Conservation (phyloP, 2,888 invertebrate species). For the Latrodectus elegans region DNA sequence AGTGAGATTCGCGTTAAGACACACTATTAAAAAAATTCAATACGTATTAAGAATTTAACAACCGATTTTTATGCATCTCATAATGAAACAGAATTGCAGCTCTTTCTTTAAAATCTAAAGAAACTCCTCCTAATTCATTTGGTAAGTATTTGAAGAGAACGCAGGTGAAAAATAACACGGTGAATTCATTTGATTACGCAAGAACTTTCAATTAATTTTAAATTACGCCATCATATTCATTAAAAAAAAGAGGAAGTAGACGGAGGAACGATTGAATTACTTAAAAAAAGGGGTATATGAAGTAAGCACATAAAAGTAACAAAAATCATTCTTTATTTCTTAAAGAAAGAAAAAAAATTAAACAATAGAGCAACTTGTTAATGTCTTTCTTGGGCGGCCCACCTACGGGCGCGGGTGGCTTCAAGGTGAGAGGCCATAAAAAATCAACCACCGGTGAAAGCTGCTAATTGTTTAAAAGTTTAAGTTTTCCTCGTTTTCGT, state of each 20-base stretch:
- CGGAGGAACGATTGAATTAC: not conserved
- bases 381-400: constrained; percentile 29
- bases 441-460: constrained; percentile 48
- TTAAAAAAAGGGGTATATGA: not conserved
- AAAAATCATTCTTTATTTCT: not conserved
- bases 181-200: too few relatives aligned
- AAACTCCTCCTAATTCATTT: too few relatives aligned
- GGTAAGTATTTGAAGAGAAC: too few relatives aligned
- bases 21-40: too few relatives aligned
- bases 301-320: not conserved
- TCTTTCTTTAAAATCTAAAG: too few relatives aligned
- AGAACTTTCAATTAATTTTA: too few relatives aligned
- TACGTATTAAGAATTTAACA: too few relatives aligned
- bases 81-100: too few relatives aligned
- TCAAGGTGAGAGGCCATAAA: constrained; percentile 50
- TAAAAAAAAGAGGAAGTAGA: not conserved
- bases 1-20: too few relatives aligned
- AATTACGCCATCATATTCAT: too few relatives aligned
- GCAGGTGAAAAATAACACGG: too few relatives aligned
- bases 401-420: constrained; percentile 27
- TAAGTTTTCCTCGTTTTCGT: constrained; percentile 13
- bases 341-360: not conserved
- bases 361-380: not conserved
- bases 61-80: too few relatives aligned
- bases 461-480: constrained; percentile 33